Base-by-base conservation (phyloP, 2,888 invertebrate species). In the Nephrotoma flavescens region DNA sequence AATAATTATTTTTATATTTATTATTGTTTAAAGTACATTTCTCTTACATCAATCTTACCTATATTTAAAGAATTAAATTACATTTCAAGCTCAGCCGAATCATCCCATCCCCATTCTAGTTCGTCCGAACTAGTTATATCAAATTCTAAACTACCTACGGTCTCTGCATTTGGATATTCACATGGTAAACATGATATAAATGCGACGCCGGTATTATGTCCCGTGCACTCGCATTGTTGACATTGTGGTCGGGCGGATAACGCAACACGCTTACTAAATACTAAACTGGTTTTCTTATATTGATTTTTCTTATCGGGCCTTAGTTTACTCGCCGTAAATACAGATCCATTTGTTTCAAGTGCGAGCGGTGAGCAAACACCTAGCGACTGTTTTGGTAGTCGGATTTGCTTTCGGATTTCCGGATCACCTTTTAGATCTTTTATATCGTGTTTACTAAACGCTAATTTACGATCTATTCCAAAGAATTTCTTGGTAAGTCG, bases 281-380 rank as follows among this genome's bases (percentile, higher is more conserved):
- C 95, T 41, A 92, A 93, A 5, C 94, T 92, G 88, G 95, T 94
- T 88, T 94, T 94, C 89, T 94, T 94, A 4, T 94, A 92, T 19
- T 93, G 92, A 87, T 93, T 92, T 71, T 92, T 92, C 86, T 93
- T 93, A 86, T 93, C 93, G 12, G 92, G 92, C 87, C 93, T 92
- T 87, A 95, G 89, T 89, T 94, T 94, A 87, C 93, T 92, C 0
- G 93, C 93, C 87, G 93, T 93, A 89, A 95, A 95, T 87, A 95
- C 92, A 0, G 95, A 93, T 15, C 94, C 97, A 89, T 97, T 96
- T 3, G 96, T 96, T 91, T 97, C 97, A 88, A 97, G 90, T 0
- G 97, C 96, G 31, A 97, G 92, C 0, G 96, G 95, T 0, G 95
- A 94, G 90, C 97, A 97, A 85, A 95, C 93, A 19, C 96, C 96